Base-by-base conservation (phyloP, 1,140 invertebrate genomes). In the Choristoneura fumiferana region DNA sequence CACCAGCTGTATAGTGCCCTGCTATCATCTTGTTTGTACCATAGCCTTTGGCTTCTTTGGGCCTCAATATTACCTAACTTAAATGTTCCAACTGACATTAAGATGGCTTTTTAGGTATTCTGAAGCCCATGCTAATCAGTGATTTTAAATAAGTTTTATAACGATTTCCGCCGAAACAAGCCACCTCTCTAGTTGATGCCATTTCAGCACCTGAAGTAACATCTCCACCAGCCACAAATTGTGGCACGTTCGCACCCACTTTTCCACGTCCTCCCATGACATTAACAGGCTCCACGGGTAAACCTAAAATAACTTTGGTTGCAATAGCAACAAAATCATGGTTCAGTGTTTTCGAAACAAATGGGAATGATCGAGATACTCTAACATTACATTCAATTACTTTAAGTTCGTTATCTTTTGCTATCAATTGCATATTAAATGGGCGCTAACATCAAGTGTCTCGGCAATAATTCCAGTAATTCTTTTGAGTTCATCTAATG, bases 371-470 rank as follows among this genome's bases (percentile, higher is more conserved):
- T 69, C 99, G 91, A 0, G 98, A 99, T 2, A 99, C 98, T 70
- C 99, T 90, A 0, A 99, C 95, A 90, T 99, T 99, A 84, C 98
- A 99, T 87, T 99, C 99, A 62, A 99, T 99, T 0, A 99, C 99
- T 91, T 98, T 98, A 13, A 99, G 89, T 71, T 99, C 95, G 80
- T 99, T 98, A 73, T 99, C 97, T 93, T 99, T 99, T 8, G 98
- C 98, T 73, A 99, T 99, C 0, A 99, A 90, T 84, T 99, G 98
- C 94, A 99, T 96, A 80, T 99, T 99, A 76, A 99, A 99, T 0
- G 98, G 98, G n/a, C 98, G 14, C 95, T 98, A 0, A 99, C 98
- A 82, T 98, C 95, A 29, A 99, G 90, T 0, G 95, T 94, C 55
- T 94, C 92, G 1, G 97, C 97, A 74, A 99, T 96, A 18, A 95